A percentile compares a stretch with the other conserved stretches of the same genome.
Evolutionary conservation across 64 coral and sea anemone genomes (phyloP).

Genomic region (Montipora sp.): DNA sequence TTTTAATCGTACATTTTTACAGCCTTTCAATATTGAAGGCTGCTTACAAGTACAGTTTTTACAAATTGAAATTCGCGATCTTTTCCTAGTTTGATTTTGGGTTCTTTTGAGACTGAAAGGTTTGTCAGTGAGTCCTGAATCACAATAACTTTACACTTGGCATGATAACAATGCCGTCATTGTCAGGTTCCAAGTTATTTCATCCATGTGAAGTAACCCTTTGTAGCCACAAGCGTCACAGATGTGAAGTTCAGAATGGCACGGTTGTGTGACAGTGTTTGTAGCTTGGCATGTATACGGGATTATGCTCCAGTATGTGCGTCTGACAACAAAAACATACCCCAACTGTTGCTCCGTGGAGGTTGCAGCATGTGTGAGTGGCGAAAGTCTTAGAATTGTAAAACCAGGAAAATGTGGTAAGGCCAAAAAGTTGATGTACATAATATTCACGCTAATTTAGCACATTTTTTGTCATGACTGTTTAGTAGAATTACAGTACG

Average conservation of each 20-base stretch:
- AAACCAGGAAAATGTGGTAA: conserved; percentile 29
- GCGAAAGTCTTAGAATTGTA: conserved; percentile 10
- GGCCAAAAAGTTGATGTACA: not conserved
- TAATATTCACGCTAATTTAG: no score
- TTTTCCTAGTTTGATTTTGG: no score
- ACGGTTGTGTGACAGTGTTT: conserved; percentile 29
- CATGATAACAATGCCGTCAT: not conserved
- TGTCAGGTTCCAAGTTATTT: not conserved
- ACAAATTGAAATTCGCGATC: no score
- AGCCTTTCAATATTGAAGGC: no score
- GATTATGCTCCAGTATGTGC: conserved; percentile 72
- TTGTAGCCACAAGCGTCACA: conserved; percentile 49
- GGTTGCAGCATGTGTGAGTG: conserved; percentile 32
- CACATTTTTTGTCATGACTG: no score
- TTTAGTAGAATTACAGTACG: no score
- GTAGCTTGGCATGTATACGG: conserved; percentile 43
- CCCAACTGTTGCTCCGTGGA: conserved; percentile 63
- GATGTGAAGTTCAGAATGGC: conserved; percentile 48
- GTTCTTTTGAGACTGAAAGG: no score
- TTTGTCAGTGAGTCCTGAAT: no score
- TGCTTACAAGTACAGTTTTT: no score
- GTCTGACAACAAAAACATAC: conserved; percentile 67
- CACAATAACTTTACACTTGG: no score
- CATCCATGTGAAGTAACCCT: conserved; percentile 39
- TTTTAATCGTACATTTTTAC: no score